A percentile compares a stretch with the other conserved stretches of the same genome.
Conservation (phyloP, 2,797 vertebrate genomes). For the Tapera naevia region DNA sequence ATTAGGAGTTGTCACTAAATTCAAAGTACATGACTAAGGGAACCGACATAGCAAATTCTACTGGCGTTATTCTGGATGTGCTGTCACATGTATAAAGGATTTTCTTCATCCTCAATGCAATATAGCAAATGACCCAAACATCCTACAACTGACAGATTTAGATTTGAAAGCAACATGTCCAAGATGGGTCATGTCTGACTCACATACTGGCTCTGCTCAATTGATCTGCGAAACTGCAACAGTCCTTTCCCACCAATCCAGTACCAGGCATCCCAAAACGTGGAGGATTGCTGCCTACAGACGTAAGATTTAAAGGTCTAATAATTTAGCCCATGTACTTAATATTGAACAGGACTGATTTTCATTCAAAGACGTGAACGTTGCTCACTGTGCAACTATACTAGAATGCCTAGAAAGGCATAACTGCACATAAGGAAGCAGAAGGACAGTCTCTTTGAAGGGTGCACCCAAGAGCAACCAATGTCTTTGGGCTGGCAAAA, state of each 20-base stretch:
- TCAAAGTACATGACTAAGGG: background rate
- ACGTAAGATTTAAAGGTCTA: background rate
- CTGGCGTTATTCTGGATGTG: background rate
- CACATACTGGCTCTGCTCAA: rapidly evolving
- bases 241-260: background rate
- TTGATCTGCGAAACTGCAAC: background rate
- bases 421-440: background rate
- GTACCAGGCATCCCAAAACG: rapidly evolving
- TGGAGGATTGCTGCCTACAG: background rate
- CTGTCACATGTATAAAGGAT: rapidly evolving
- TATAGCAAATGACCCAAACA: rapidly evolving
- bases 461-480: background rate
- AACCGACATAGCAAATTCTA: background rate
- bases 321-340: background rate
- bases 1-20: background rate
- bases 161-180: background rate
- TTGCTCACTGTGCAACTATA: background rate
- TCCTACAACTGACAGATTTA: background rate
- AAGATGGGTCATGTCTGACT: background rate
- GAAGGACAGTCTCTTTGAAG: background rate
- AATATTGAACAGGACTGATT: background rate
- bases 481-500: background rate
- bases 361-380: background rate
- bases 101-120: background rate
- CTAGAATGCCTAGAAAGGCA: background rate